Conservation (phyloP, 2,888 invertebrate genomes). For the Geotrupes spiniger region DNA sequence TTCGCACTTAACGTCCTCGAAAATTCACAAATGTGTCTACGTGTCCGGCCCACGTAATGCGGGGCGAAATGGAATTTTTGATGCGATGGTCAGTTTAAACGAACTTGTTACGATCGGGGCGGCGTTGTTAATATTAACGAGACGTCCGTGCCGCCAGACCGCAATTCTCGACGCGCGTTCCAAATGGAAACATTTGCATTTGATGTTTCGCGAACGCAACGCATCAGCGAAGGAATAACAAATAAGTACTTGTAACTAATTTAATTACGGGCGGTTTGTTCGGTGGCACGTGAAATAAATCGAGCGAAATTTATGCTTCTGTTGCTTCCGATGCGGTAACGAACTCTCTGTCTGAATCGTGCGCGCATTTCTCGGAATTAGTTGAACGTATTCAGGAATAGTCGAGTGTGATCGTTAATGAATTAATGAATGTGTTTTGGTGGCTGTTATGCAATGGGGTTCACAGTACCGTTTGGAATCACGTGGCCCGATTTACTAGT, state of each 20-base stretch:
- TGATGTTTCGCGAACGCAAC: not conserved
- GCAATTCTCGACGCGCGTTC: not conserved
- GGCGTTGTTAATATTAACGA: not conserved
- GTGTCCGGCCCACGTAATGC: too few species aligned
- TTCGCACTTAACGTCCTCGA: too few species aligned
- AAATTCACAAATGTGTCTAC: too few species aligned
- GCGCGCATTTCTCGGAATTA: too few species aligned
- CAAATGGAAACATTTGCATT: not conserved
- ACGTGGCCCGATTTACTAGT: too few species aligned
- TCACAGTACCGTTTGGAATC: too few species aligned
- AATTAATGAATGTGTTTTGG: too few species aligned
- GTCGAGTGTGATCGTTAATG: too few species aligned
- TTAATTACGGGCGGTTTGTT: conserved; percentile 5
- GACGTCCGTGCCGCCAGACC: not conserved
- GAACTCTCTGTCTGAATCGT: too few species aligned
- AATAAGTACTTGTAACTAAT: conserved; percentile 1
- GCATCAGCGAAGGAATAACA: not conserved
- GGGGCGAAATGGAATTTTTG: conserved; percentile 18
- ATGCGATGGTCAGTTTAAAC: conserved; percentile 20
- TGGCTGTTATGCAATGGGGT: too few species aligned
- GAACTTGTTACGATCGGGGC: conserved; percentile 14
- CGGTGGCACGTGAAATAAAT: not conserved
- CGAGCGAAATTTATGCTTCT: not conserved
- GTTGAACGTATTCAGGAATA: too few species aligned
- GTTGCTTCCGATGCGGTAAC: too few species aligned